Conservation (phyloP, 2,888 invertebrate genomes). For the Cantharis rustica region DNA sequence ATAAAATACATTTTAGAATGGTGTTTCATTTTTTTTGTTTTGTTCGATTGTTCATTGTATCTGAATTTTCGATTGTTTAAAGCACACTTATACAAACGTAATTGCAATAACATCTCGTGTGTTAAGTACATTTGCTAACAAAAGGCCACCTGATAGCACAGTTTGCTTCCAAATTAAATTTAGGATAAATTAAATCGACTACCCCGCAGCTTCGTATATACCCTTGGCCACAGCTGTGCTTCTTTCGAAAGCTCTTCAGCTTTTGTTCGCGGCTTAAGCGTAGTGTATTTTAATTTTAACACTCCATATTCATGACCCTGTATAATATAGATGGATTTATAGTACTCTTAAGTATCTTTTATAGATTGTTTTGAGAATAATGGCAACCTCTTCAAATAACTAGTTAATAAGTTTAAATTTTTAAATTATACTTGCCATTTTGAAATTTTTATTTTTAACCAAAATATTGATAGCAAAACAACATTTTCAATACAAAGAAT, state of each 20-base stretch:
- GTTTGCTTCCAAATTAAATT: constrained; percentile 39
- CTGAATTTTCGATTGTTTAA: not conserved
- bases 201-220: constrained; percentile 34
- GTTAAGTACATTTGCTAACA: constrained; percentile 29
- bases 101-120: constrained; percentile 1
- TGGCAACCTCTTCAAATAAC: not conserved
- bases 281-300: constrained; percentile 55
- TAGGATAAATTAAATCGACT: constrained; percentile 42
- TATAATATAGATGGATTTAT: constrained; percentile 52
- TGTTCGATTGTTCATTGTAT: not conserved
- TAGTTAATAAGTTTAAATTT: not conserved
- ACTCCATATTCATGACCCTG: constrained; percentile 55
- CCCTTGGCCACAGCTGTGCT: constrained; percentile 47
- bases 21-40: not conserved
- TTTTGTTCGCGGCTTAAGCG: constrained; percentile 47
- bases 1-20: not conserved
- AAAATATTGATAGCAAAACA: too few relatives aligned
- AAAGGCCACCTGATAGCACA: constrained; percentile 38
- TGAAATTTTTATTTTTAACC: not conserved
- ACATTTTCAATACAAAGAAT: not conserved
- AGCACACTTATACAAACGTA: not conserved
- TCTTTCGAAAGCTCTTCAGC: constrained; percentile 43
- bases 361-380: constrained; percentile 9
- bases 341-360: constrained; percentile 36
- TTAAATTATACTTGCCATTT: not conserved